phyloP scores from a whole-genome alignment of 2,113 vertebrate genomes.

The Coreoperca whiteheadi region DNA sequence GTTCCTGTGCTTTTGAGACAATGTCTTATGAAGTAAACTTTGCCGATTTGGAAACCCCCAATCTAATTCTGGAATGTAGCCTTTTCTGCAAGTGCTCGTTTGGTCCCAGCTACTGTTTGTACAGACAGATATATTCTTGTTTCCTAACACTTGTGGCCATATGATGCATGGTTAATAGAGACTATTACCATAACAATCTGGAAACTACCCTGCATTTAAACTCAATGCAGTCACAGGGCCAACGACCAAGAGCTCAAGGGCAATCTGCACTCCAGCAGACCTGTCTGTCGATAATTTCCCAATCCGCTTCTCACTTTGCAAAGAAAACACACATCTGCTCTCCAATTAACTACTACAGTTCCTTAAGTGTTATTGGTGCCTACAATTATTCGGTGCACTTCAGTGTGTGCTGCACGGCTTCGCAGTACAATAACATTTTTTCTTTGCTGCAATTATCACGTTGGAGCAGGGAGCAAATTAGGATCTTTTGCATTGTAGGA shows the following conservation, averaged over 20 bases:
- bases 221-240: neutral
- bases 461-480: constrained; percentile 52
- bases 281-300: constrained; percentile 70
- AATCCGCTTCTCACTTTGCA: constrained; percentile 76
- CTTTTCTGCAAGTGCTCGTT: constrained; percentile 24
- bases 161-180: constrained; percentile 42
- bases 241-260: constrained; percentile 46
- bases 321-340: constrained; percentile 68
- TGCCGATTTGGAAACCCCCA: constrained; percentile 3
- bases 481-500: constrained; percentile 24
- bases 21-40: neutral
- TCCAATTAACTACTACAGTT: constrained; percentile 72
- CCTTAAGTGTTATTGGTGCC: constrained; percentile 49
- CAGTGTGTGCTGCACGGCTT: constrained; percentile 13
- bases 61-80: neutral
- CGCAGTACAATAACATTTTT: constrained; percentile 65
- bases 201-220: constrained; percentile 53
- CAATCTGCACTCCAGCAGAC: constrained; percentile 54
- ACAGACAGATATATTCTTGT: constrained; percentile 33
- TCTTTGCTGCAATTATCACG: constrained; percentile 58
- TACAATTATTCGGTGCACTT: constrained; percentile 59
- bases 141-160: constrained; percentile 28
- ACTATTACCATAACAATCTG: constrained; percentile 66
- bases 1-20: neutral
- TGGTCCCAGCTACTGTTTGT: constrained; percentile 15